These are phyloP conservation scores for Aegithalos caudatus DNA, from an alignment of 2,113 vertebrate genomes.

Conservation along the genomic window DNA sequence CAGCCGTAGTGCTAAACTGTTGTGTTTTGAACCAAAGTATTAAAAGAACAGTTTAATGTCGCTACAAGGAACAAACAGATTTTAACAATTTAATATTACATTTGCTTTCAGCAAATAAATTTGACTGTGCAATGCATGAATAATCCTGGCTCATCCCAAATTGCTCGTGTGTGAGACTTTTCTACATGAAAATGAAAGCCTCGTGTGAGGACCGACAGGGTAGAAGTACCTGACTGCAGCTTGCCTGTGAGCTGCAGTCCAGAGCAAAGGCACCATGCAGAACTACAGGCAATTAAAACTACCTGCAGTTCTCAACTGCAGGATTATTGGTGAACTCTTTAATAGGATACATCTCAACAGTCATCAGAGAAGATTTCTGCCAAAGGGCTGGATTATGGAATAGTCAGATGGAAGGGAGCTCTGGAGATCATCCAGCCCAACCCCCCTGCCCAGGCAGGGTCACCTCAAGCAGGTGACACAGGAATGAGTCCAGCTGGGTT, in stretches of 20 bases:
- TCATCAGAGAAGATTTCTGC: neutral
- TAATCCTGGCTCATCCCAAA: neutral
- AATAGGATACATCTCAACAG: neutral
- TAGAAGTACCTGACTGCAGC: fast-evolving
- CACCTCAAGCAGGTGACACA: neutral
- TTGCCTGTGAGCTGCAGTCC: fast-evolving
- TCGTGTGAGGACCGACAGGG: fast-evolving
- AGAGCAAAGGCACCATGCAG: neutral
- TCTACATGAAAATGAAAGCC: neutral
- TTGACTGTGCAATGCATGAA: too few relatives aligned
- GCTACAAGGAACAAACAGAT: neutral
- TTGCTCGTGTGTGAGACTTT: fast-evolving
- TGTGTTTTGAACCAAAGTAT: neutral
- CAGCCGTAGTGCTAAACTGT: neutral
- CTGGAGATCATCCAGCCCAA: neutral
- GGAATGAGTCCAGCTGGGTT: neutral
- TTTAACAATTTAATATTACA: neutral
- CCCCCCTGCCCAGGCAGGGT: neutral
- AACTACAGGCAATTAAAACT: neutral
- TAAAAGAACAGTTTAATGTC: neutral
- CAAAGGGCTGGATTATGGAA: neutral
- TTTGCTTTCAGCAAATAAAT: neutral
- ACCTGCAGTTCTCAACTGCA: neutral
- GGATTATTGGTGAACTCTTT: neutral
- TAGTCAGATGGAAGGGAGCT: neutral